phyloP scores from a whole-genome alignment of 2,888 invertebrate genomes.

The Phyto melanocephala region DNA sequence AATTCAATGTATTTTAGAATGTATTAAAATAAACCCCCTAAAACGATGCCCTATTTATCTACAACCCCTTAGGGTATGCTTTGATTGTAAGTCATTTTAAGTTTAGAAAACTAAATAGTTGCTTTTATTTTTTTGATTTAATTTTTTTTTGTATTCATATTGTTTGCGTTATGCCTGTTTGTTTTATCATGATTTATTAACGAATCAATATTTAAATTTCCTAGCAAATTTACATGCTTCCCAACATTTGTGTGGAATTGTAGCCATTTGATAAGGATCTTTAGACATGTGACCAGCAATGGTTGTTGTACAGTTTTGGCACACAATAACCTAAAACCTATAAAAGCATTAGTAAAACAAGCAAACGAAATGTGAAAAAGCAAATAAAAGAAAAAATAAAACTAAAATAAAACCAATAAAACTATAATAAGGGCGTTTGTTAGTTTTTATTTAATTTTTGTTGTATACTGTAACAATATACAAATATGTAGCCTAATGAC shows the following conservation, averaged over 20 bases:
- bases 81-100: neutral
- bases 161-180: constrained; percentile 5
- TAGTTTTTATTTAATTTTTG: neutral
- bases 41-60: neutral
- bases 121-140: neutral
- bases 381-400: neutral
- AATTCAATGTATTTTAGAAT: too few species aligned
- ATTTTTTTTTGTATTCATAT: neutral
- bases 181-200: constrained; percentile 58
- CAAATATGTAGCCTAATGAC: constrained; percentile 55
- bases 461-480: neutral
- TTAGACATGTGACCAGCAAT: constrained; percentile 60
- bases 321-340: constrained; percentile 48
- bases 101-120: too few species aligned
- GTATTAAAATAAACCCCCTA: neutral
- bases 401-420: constrained; percentile 8
- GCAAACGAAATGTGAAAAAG: constrained; percentile 37
- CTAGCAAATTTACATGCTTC: constrained; percentile 54
- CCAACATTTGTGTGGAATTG: neutral
- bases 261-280: constrained; percentile 51
- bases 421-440: constrained; percentile 48
- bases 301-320: constrained; percentile 26
- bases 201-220: constrained; percentile 63
- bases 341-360: constrained; percentile 58
- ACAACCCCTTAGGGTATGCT: neutral